phyloP scores from a whole-genome alignment of 2,113 vertebrate genomes.

The Dasyornis broadbenti region DNA sequence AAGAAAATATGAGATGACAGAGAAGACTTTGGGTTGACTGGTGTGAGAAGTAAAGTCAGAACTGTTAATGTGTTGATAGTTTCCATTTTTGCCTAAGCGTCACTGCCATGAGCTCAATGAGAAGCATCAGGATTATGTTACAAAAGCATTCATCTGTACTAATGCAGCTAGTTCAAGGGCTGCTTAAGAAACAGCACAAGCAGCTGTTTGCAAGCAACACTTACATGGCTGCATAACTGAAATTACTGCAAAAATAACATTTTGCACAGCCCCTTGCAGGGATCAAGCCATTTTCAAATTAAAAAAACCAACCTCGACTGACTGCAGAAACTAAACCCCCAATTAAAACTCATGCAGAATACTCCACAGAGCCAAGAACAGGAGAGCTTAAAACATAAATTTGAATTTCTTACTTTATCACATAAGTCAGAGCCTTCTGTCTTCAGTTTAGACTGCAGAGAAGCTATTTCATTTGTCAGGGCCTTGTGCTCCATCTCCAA shows the following conservation, averaged over 20 bases:
- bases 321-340: background rate
- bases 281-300: background rate
- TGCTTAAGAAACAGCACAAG: background rate
- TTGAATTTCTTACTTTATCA: slow-evolving; percentile 81
- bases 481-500: slow-evolving; percentile 90
- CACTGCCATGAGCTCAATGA: background rate
- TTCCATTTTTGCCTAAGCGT: background rate
- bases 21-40: background rate
- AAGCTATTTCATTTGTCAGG: slow-evolving; percentile 85
- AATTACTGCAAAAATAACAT: background rate
- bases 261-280: background rate
- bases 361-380: background rate
- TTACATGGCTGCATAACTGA: background rate
- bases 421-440: slow-evolving; percentile 92
- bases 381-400: background rate
- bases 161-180: background rate
- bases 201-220: background rate
- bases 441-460: slow-evolving; percentile 90
- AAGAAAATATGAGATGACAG: background rate
- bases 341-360: background rate
- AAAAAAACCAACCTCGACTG: background rate
- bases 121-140: background rate
- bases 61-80: background rate
- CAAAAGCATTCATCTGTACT: background rate
- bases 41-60: background rate